Conservation (phyloP, 2,113 vertebrate species). For the Cavia porcellus region DNA sequence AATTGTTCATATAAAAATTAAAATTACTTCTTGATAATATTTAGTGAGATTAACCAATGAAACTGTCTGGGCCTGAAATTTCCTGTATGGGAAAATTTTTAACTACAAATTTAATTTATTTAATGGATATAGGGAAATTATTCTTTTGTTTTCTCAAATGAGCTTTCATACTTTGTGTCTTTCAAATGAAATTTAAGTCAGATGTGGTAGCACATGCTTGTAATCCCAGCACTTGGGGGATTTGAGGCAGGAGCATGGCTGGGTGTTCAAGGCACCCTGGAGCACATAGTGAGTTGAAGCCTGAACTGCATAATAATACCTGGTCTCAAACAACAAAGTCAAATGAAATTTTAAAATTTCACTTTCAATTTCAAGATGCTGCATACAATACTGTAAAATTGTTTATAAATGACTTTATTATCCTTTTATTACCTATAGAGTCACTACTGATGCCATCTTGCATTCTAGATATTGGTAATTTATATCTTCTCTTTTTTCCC, state of each 20-base stretch:
- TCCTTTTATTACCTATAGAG: slow-evolving; percentile 25
- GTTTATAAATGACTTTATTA: background rate
- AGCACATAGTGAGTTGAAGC: background rate
- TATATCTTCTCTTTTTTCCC: slow-evolving; percentile 21
- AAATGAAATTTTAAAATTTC: background rate
- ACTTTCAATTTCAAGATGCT: background rate
- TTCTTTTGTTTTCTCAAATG: slow-evolving; percentile 40
- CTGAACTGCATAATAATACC: background rate
- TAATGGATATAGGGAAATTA: background rate
- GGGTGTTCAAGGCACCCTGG: background rate
- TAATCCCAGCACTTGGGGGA: background rate
- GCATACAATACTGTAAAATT: slow-evolving; percentile 40
- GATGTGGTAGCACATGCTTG: background rate
- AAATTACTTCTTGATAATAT: slow-evolving; percentile 41
- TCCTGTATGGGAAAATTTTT: background rate
- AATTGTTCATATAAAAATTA: background rate
- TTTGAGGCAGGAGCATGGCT: background rate
- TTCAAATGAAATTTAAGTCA: background rate
- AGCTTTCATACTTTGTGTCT: slow-evolving; percentile 10
- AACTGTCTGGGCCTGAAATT: background rate
- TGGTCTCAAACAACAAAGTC: background rate
- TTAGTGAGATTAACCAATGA: background rate
- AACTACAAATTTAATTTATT: slow-evolving; percentile 27
- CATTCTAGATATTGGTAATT: slow-evolving; percentile 32
- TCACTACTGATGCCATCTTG: background rate